These are phyloP conservation scores for Danio albolineatus DNA, from an alignment of 2,797 vertebrate genomes.

Conservation along the genomic window DNA sequence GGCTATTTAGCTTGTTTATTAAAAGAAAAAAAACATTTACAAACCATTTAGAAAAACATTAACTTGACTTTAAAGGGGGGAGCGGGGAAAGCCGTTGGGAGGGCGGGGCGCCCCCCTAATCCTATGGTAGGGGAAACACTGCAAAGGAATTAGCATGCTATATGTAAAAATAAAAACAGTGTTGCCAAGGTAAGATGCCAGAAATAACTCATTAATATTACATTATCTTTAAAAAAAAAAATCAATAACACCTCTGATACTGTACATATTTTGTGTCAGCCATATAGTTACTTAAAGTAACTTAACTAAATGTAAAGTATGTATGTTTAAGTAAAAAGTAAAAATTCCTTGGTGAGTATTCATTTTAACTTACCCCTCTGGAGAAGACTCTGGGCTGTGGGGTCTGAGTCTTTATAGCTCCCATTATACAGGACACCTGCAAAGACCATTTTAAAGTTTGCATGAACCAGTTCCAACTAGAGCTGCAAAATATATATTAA, in stretches of 20 bases:
- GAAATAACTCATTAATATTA: no score
- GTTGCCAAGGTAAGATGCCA: no score
- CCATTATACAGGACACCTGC: conserved; percentile 86
- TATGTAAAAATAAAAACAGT: background rate
- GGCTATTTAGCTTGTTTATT: no score
- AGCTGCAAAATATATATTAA: no score
- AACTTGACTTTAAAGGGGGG: no score
- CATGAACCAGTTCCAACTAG: no score
- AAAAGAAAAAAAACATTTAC: no score
- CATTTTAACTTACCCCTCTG: conserved; percentile 85
- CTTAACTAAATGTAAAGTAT: no score
- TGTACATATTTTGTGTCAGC: background rate
- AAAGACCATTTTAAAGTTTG: conserved; percentile 26
- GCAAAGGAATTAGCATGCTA: background rate
- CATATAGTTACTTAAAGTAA: background rate
- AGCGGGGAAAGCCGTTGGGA: no score
- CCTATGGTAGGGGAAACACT: no score
- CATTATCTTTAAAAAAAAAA: background rate
- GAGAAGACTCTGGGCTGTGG: conserved; percentile 83
- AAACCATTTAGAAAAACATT: no score
- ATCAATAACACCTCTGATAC: background rate
- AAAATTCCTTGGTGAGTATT: background rate
- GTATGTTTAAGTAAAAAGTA: background rate
- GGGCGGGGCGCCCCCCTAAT: no score
- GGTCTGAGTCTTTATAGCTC: conserved; percentile 81